Evolutionary conservation across 1,140 invertebrate species (phyloP).

Genomic region (Cryptotermes secundus): DNA sequence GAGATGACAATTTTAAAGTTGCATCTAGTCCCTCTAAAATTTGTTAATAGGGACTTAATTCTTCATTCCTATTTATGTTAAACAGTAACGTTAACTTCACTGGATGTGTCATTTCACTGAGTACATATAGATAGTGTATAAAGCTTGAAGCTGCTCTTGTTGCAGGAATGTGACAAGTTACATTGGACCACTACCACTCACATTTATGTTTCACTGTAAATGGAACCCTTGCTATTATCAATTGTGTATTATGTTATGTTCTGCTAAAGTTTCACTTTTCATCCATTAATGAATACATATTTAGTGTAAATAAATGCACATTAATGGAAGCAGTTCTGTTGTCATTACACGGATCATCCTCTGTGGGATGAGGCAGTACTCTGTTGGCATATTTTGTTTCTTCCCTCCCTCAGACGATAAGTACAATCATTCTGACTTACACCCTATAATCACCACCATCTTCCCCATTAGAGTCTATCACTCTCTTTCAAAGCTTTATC

Average conservation of each 20-base stretch:
- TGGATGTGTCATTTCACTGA: not conserved
- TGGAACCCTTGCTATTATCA: not conserved
- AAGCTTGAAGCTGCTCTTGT: not conserved
- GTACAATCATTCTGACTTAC: not conserved
- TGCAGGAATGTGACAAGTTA: not conserved
- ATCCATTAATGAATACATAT: not conserved
- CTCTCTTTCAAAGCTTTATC: not conserved
- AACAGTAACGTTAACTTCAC: not conserved
- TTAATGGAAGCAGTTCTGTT: slow-evolving; percentile 6
- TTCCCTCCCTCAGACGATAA: not conserved
- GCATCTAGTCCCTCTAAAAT: not conserved
- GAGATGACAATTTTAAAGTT: not conserved
- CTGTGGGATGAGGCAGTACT: not conserved
- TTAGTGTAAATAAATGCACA: slow-evolving; percentile 12
- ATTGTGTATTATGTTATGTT: not conserved
- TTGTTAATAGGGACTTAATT: not conserved
- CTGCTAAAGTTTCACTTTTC: not conserved
- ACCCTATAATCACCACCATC: not conserved
- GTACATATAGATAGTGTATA: not conserved
- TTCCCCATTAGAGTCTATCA: not conserved
- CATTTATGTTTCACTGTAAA: not conserved
- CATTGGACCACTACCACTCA: not conserved
- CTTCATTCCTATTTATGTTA: not conserved
- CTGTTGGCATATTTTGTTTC: not conserved
- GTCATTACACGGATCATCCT: not conserved